phyloP scores from a whole-genome alignment of 2,797 vertebrate genomes.

The Anolis apletophallus region DNA sequence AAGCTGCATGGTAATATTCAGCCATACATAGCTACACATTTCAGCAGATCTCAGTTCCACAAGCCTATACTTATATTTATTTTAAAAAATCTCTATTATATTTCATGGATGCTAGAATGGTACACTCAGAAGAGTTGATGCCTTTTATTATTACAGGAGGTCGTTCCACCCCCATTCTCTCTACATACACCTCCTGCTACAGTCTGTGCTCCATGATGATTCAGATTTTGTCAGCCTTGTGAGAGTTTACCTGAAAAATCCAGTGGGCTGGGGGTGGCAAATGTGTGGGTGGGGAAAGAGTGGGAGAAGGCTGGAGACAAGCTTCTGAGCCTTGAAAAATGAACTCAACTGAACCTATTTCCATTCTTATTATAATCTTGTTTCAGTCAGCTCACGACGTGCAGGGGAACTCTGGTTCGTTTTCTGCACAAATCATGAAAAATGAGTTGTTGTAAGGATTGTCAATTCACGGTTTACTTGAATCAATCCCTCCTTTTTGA shows the following conservation, averaged over 20 bases:
- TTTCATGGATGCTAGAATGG: slow-evolving; percentile 40
- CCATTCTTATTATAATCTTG: slow-evolving; percentile 27
- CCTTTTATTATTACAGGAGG: slow-evolving; percentile 54
- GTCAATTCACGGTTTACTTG: not conserved
- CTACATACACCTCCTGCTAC: slow-evolving; percentile 35
- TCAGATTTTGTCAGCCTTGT: slow-evolving; percentile 43
- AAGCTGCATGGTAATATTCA: accelerated
- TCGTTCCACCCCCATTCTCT: slow-evolving; percentile 43
- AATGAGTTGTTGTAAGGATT: not conserved
- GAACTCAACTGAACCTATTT: slow-evolving; percentile 20
- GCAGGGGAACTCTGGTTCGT: not conserved
- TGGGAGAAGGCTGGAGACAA: not conserved
- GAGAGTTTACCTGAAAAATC: slow-evolving; percentile 48
- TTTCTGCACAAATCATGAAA: not conserved
- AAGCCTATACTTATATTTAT: slow-evolving; percentile 10
- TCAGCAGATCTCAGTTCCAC: not conserved
- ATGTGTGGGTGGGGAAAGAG: slow-evolving; percentile 41
- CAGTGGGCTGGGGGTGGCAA: slow-evolving; percentile 33
- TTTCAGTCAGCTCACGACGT: not conserved
- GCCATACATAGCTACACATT: not conserved
- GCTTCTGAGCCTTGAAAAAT: slow-evolving; percentile 18
- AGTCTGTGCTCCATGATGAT: slow-evolving; percentile 17
- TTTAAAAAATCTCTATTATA: not conserved
- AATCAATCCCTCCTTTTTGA: not conserved
- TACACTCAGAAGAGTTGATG: slow-evolving; percentile 34